These are phyloP conservation scores for Cylloceria caligata DNA, from an alignment of 2,888 invertebrate species.

Conservation along the genomic window DNA sequence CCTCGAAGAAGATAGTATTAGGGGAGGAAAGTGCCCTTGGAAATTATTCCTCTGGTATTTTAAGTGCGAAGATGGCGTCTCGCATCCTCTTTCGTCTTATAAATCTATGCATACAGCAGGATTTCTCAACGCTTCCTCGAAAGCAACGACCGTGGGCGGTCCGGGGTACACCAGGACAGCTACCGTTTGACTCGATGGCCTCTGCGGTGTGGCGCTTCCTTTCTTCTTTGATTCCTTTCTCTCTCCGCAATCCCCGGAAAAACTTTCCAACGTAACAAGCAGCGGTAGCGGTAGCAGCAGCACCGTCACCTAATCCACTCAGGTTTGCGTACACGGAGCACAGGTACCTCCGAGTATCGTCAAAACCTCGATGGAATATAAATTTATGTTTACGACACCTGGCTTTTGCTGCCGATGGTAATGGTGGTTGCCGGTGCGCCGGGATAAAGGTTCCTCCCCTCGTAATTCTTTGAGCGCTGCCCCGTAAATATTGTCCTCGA, in stretches of 20 bases:
- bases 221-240: conserved; percentile 46
- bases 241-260: conserved; percentile 46
- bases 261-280: conserved; percentile 47
- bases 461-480: background rate
- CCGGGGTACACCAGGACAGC: conserved; percentile 40
- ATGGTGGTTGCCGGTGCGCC: conserved; percentile 11
- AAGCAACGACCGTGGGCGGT: conserved; percentile 59
- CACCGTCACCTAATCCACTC: conserved; percentile 40
- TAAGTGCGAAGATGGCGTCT: background rate
- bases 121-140: conserved; percentile 19
- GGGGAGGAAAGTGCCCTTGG: background rate
- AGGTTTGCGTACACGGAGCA: conserved; percentile 24
- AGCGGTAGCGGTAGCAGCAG: conserved; percentile 3
- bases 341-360: conserved; percentile 50
- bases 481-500: conserved; percentile 46
- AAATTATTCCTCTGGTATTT: conserved; percentile 28
- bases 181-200: conserved; percentile 67
- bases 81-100: conserved; percentile 9
- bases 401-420: conserved; percentile 11
- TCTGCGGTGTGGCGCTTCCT: conserved; percentile 56
- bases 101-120: background rate
- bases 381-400: conserved; percentile 57
- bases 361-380: conserved; percentile 43
- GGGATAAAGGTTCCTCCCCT: conserved; percentile 7
- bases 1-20: conserved; percentile 17